Evolutionary conservation across 2,888 invertebrate species (phyloP), one percentile per base, ranked within the genome.

Genomic region (Pseudoips prasinana): DNA sequence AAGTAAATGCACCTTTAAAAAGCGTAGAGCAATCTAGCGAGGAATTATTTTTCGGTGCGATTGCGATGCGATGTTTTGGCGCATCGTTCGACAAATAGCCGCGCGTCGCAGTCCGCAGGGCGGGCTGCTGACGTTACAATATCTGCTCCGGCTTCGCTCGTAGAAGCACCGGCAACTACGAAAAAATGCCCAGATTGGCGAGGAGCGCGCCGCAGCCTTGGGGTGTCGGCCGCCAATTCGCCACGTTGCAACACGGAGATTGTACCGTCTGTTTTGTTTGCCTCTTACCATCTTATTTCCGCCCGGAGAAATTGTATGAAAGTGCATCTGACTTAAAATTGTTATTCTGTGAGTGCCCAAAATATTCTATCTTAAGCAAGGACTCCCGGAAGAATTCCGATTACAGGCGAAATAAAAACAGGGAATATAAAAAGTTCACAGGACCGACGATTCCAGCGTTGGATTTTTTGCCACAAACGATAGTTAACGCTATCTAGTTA

Each of bases 11-110:
- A 70, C 75, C 73, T 76, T 73, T 76, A 75, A 82, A 79, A 78
- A 80, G 75, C 72, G 62, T 71, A 70, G 73, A 76, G 75, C 82
- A 84, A 80, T 83, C 75, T 77, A 71, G 77, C 66, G 68, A 54
- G 62, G 74, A 79, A 86, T 84, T 80, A 77, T 84, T 83, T 83
- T 85, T 85, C 81, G 74, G 76, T 76, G 67, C 74, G 79, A 86
- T 85, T 82, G 79, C 80, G 70, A 78, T 74, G 83, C 73, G 64
- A 83, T 87, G 80, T 85, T 87, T 86, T 83, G 86, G 86, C 85
- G 86, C 86, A 83, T 74, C 80, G 83, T 78, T 85, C 83, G 75
- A 78, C 80, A 84, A 85, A 86, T 82, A 81, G 71, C 64, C 71
- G 64, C 59, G 49, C 73, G 70, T 74, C 76, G 81, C 73, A 81